Evolutionary conservation across 1,140 invertebrate genomes (phyloP).

Genomic region (Musca domestica): DNA sequence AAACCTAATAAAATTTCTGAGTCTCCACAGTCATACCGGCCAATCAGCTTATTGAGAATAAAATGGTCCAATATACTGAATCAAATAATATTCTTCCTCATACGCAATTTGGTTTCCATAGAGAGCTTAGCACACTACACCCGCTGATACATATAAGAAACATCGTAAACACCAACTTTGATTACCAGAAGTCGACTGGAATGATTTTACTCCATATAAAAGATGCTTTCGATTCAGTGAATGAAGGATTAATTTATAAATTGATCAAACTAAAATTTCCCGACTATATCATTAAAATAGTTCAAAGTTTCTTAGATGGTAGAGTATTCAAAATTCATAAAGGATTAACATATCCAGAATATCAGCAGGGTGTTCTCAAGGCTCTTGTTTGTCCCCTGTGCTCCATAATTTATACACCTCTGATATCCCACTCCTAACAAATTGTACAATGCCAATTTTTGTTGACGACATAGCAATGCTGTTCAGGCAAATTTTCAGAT

Average conservation of each 20-base stretch:
- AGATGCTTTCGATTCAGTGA: constrained; percentile 43
- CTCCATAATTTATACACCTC: neutral
- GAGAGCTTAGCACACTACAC: no score
- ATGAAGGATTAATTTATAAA: constrained; percentile 42
- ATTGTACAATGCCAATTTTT: neutral
- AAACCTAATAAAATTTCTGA: no score
- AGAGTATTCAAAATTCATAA: no score
- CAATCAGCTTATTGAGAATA: no score
- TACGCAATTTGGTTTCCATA: no score
- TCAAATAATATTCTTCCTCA: neutral
- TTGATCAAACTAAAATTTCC: constrained; percentile 27
- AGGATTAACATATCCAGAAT: neutral
- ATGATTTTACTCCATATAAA: constrained; percentile 41
- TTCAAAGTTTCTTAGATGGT: no score
- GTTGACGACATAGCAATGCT: neutral
- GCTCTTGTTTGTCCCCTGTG: neutral
- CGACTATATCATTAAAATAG: no score
- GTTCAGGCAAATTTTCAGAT: neutral
- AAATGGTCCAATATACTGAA: no score
- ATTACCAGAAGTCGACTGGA: constrained; percentile 27
- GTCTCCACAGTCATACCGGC: no score
- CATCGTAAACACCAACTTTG: no score
- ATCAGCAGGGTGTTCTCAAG: neutral
- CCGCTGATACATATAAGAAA: no score
- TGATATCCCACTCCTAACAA: neutral